Evolutionary conservation across 2,888 invertebrate species (phyloP).

Genomic region (Argyra leucocephala): DNA sequence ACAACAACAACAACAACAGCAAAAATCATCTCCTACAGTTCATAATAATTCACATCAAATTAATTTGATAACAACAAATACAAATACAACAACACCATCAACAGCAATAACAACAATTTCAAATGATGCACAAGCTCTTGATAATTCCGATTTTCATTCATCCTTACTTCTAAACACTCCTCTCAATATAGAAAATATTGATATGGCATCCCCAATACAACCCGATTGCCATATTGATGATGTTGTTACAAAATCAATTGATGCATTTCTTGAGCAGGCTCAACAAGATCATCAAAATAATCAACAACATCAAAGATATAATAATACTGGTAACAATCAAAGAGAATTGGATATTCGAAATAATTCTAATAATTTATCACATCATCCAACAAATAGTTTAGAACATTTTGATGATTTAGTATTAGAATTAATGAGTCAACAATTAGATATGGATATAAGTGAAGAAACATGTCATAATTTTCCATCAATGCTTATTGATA

Average conservation of each 20-base stretch:
- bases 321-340: not conserved
- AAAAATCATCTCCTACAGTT: constrained; percentile 14
- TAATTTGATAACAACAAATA: constrained; percentile 22
- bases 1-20: constrained; percentile 13
- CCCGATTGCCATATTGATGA: constrained; percentile 35
- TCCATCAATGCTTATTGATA: constrained; percentile 25
- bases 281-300: constrained; percentile 28
- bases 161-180: constrained; percentile 23
- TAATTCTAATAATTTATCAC: not conserved
- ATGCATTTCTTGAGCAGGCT: constrained; percentile 36
- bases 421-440: constrained; percentile 43
- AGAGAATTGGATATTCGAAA: not conserved
- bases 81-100: constrained; percentile 23
- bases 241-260: constrained; percentile 38
- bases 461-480: constrained; percentile 32
- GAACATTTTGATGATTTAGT: constrained; percentile 43
- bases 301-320: constrained; percentile 11
- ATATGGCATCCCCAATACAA: constrained; percentile 39
- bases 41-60: not conserved
- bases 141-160: constrained; percentile 17
- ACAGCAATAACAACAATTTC: constrained; percentile 21
- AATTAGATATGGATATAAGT: constrained; percentile 49
- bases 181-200: constrained; percentile 35
- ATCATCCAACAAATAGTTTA: constrained; percentile 23
- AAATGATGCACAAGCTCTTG: constrained; percentile 17